phyloP scores from a whole-genome alignment of 2,888 invertebrate species.

The Caenorhabditis macrosperma region DNA sequence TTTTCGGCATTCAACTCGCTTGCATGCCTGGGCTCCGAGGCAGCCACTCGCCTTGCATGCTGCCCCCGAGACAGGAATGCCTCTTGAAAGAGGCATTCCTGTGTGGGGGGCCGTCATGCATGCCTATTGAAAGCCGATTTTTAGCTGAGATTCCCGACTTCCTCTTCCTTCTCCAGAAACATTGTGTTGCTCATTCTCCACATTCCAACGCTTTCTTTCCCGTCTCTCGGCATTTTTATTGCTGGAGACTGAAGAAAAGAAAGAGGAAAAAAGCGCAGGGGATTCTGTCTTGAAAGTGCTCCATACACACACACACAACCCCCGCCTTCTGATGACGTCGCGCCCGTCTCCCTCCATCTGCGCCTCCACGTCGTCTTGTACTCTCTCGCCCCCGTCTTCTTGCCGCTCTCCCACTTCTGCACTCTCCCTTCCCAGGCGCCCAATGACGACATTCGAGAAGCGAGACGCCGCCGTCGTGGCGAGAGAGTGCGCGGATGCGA shows the following conservation, averaged over 20 bases:
- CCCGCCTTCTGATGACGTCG: not conserved
- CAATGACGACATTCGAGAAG: not conserved
- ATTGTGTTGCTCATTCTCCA: too few species aligned
- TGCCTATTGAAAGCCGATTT: too few species aligned
- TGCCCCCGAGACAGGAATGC: too few species aligned
- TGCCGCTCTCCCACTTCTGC: not conserved
- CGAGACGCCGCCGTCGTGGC: too few species aligned
- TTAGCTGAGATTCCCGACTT: too few species aligned
- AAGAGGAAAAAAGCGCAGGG: not conserved
- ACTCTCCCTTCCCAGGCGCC: not conserved
- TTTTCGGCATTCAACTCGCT: too few species aligned
- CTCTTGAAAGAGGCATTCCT: too few species aligned
- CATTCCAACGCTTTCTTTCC: constrained; percentile 6
- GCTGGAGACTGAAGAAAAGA: not conserved
- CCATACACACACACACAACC: too few species aligned
- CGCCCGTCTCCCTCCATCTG: not conserved
- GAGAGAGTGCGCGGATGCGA: constrained; percentile 28
- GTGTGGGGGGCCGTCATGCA: too few species aligned
- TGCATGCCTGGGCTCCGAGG: too few species aligned
- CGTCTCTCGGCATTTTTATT: constrained; percentile 17
- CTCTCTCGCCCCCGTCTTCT: constrained; percentile 11
- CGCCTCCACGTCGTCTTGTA: not conserved
- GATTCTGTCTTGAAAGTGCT: not conserved
- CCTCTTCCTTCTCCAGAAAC: too few species aligned
- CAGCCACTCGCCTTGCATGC: too few species aligned